Conservation (phyloP, 2,113 vertebrate genomes). For the sheep (Ovis aries) region ARS-UI_Ramb_v3.0 NC_056055.1:3352501-3353000, state of each 20-base stretch:
- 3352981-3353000: neutral
- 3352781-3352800: neutral
- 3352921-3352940: neutral
- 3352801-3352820: neutral
- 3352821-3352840: neutral
- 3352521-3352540: constrained; percentile 77
- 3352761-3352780: neutral
- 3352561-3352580: constrained; percentile 71
- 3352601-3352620: constrained; percentile 73
- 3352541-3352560: constrained; percentile 78
- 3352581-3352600: constrained; percentile 70
- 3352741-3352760: neutral
- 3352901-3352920: neutral
- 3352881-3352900: neutral
- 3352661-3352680: constrained; percentile 21
- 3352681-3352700: constrained; percentile 57
- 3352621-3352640: constrained; percentile 65
- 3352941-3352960: neutral
- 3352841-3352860: neutral
- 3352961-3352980: neutral
- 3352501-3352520: constrained; percentile 78
- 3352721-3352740: neutral
- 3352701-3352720: constrained; percentile 20
- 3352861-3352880: neutral
- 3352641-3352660: constrained; percentile 68